These are phyloP conservation scores for Catagonus wagneri DNA, from an alignment of 2,113 vertebrate genomes.

Conservation along the genomic window DNA sequence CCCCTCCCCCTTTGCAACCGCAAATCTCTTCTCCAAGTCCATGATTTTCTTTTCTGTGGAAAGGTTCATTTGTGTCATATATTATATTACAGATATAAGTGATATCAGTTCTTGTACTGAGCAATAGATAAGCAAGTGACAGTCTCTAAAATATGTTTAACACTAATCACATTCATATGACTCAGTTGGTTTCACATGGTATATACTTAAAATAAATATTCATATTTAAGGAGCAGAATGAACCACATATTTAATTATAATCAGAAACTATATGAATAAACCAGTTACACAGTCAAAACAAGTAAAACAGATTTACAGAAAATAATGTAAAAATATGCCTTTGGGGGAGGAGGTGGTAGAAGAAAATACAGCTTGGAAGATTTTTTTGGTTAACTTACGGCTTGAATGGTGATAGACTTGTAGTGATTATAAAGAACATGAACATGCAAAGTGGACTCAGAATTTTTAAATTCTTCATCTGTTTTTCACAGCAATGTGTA, in stretches of 20 bases:
- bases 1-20: too few species aligned
- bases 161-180: neutral
- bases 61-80: too few species aligned
- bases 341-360: neutral
- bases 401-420: slow-evolving; percentile 40
- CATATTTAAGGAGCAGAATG: slow-evolving; percentile 50
- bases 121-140: slow-evolving; percentile 54
- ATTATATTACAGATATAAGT: too few species aligned
- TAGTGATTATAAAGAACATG: slow-evolving; percentile 42
- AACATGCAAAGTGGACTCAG: slow-evolving; percentile 4
- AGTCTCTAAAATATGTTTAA: neutral
- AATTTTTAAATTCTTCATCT: slow-evolving; percentile 41
- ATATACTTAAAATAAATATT: slow-evolving; percentile 53
- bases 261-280: slow-evolving; percentile 64
- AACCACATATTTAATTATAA: slow-evolving; percentile 51
- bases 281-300: slow-evolving; percentile 46
- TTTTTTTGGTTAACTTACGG: slow-evolving; percentile 48
- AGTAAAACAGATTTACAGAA: slow-evolving; percentile 49
- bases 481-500: slow-evolving; percentile 24
- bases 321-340: neutral
- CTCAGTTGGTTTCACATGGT: slow-evolving; percentile 25
- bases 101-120: slow-evolving; percentile 5
- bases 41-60: too few species aligned
- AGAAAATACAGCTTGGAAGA: neutral
- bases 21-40: too few species aligned